Conservation (phyloP, 2,113 vertebrate genomes). For the Paradisaea rubra region DNA sequence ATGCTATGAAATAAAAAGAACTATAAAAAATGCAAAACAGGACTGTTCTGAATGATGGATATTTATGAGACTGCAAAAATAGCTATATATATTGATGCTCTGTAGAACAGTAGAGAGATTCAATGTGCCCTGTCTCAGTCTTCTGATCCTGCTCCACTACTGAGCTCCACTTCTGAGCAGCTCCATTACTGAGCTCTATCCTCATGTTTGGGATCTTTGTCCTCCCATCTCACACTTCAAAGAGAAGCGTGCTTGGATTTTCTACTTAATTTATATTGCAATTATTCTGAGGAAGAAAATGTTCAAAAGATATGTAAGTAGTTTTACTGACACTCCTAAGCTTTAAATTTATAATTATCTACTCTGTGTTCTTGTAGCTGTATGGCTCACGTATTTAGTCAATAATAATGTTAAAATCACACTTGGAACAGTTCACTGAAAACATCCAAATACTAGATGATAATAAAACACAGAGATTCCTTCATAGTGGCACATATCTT, state of each 20-base stretch:
- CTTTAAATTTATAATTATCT: background rate
- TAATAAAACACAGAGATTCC: background rate
- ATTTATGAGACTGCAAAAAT: background rate
- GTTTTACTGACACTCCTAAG: background rate
- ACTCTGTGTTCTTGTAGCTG: background rate
- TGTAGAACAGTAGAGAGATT: background rate
- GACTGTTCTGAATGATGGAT: background rate
- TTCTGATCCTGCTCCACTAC: background rate
- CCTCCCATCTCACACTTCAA: background rate
- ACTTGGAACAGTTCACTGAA: background rate
- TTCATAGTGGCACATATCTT: background rate
- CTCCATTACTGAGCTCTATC: rapidly evolving
- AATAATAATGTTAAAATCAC: background rate
- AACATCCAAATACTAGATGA: background rate
- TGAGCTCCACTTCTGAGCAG: background rate
- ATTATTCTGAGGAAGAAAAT: background rate
- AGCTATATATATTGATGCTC: background rate
- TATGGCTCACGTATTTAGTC: background rate
- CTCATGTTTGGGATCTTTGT: background rate
- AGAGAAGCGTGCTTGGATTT: background rate
- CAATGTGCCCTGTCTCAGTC: background rate
- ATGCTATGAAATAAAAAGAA: background rate
- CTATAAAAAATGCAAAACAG: background rate
- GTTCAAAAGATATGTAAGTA: background rate
- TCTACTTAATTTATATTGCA: background rate